Conservation (phyloP, 2,888 invertebrate species). For the Aelia acuminata region DNA sequence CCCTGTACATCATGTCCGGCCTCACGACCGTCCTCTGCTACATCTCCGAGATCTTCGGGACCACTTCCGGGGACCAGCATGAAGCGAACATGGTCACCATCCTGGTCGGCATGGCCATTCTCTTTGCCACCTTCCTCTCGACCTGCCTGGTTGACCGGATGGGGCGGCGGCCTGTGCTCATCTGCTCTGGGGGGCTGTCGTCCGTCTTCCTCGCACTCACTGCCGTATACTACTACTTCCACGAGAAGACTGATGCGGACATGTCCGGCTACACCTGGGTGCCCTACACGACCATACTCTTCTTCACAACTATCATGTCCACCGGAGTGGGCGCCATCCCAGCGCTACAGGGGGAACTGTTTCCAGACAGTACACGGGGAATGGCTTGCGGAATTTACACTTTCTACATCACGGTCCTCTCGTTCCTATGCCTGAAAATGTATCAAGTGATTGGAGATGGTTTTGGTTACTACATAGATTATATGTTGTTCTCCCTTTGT, state of each 20-base stretch:
- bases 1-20: slow-evolving; percentile 64
- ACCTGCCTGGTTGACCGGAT: slow-evolving; percentile 62
- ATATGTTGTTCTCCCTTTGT: slow-evolving; percentile 61
- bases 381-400: slow-evolving; percentile 75
- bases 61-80: slow-evolving; percentile 52
- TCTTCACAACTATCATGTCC: slow-evolving; percentile 74
- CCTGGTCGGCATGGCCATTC: slow-evolving; percentile 63
- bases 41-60: slow-evolving; percentile 64
- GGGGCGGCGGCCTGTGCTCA: slow-evolving; percentile 64
- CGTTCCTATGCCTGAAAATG: slow-evolving; percentile 75
- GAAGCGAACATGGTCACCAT: slow-evolving; percentile 64
- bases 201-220: slow-evolving; percentile 60
- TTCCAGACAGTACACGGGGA: slow-evolving; percentile 76
- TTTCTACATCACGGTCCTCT: slow-evolving; percentile 73
- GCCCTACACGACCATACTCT: slow-evolving; percentile 72
- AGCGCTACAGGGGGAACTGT: slow-evolving; percentile 76
- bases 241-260: slow-evolving; percentile 63
- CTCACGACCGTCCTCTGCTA: slow-evolving; percentile 64
- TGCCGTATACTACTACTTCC: slow-evolving; percentile 62
- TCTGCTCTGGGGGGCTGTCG: slow-evolving; percentile 63
- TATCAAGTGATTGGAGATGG: slow-evolving; percentile 68
- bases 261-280: slow-evolving; percentile 71
- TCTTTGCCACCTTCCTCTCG: slow-evolving; percentile 64
- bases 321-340: slow-evolving; percentile 76
- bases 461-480: slow-evolving; percentile 64